Evolutionary conservation across 2,888 invertebrate genomes (phyloP), one percentile per base, ranked within the genome.

Genomic region (Cepaea hortensis): DNA sequence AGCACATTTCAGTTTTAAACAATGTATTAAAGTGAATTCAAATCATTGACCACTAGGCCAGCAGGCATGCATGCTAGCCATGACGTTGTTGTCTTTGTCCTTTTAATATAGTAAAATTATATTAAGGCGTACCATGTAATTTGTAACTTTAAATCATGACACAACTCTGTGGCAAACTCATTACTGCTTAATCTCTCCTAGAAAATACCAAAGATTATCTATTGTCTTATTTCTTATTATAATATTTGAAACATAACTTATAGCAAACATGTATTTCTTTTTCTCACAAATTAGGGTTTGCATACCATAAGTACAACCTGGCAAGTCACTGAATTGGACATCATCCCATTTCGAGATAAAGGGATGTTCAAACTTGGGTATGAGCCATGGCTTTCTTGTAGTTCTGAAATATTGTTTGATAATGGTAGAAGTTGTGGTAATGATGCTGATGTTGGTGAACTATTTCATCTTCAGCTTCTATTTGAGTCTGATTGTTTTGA

Each of bases 251-350:
- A 6, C 55, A 6, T 11, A 55, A 11, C n/a, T 9, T 72, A 7
- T 15, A 35, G 6, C 35, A 35, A 35, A 35, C 35, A 35, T 35
- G 35, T 35, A 35, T 72, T 50, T 76, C 7, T 2, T 55, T 76
- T 55, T 20, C 50, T 18, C 50, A 1, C 55, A 18, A 77, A 77
- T n/a, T 50, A 93, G 92, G 92, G 91, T 70, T 90, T 98, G 48
- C 96, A 96, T 93, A 95, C 95, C 55, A 97, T 98, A 82, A 95
- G 95, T 46, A 96, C 96, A 75, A 95, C 96, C n/a, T 98, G 98
- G 98, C 95, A 96, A 87, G 95, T 93, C 3, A 97, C 97, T 90
- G 95, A 96, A 0, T 95, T 97, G 89, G 97, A 97, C 93, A 96
- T 97, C 95, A 94, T 95, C 5, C 96, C 96, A 3, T 96, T 97